Base-by-base conservation (phyloP, 2,888 invertebrate species). In the Pterostichus niger region DNA sequence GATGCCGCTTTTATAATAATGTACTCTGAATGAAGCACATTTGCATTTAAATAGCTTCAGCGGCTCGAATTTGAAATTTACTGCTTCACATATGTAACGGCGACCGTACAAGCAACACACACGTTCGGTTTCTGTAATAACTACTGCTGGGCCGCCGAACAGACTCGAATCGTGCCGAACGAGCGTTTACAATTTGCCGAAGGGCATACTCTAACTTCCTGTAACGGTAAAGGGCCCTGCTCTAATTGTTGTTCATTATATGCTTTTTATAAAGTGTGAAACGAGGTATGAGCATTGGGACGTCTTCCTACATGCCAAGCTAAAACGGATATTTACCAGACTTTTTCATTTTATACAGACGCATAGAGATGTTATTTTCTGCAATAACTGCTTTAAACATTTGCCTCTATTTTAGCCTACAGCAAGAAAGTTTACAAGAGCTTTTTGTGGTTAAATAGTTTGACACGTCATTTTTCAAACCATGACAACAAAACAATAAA, bases 41-140 rank as follows among this genome's bases (percentile, higher is more conserved):
- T 82, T 82, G 82, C 82, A 82, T 82, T 82, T 82, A 82, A 82
- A 82, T 82, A 75, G 82, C 82, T 82, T 82, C 75, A 75, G 68
- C 82, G 82, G 59, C 82, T 82, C 82, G 82, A 82, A 82, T 82
- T 82, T 61, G 46, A 75, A 82, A 82, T 82, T 82, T 82, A 82
- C 82, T 82, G 82, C 82, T 82, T 75, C 82, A 82, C 82, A 82
- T 82, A 82, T 75, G 82, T 82, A 75, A 73, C 73, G 82, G 54
- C 81, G 80, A 52, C 40, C 79, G 59, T 56, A 79, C 79, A 79
- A 61, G 64, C 64, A 68, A 56, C 81, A 81, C 31, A 81, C 40
- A 71, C 73, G 56, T 77, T 77, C 40, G 35, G 77, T 77, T 56
- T 77, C 77, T 77, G 56, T 77, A 77, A 77, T 77, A 77, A 77